Percentiles rank a stretch among this genome's conserved stretches.
Conservation (phyloP, 2,888 invertebrate species). For the Melipona beecheii region DNA sequence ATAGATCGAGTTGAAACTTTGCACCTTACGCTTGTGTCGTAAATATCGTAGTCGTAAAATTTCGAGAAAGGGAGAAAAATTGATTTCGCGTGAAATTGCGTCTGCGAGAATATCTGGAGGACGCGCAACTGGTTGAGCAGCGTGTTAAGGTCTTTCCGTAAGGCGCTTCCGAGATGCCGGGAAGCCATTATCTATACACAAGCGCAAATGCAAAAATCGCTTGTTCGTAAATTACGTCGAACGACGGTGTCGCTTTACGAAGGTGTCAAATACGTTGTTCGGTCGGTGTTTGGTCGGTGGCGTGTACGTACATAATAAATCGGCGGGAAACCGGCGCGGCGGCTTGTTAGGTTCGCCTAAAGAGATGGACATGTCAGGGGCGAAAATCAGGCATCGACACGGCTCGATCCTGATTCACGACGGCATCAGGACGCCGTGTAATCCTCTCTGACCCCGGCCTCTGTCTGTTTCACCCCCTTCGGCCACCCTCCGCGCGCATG, state of each 20-base stretch:
- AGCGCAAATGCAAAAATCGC: background rate
- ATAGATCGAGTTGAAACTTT: too few relatives aligned
- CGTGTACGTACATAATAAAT: constrained; percentile 22
- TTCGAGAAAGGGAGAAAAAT: too few relatives aligned
- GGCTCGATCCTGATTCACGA: constrained; percentile 42
- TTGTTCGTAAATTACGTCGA: constrained; percentile 14
- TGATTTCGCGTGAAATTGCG: too few relatives aligned
- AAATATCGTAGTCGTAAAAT: too few relatives aligned
- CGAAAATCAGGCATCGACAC: constrained; percentile 44
- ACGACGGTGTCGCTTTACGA: background rate
- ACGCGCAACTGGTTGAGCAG: background rate
- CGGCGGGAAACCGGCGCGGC: background rate
- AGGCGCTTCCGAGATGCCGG: background rate
- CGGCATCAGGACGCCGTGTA: constrained; percentile 40
- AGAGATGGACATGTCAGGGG: constrained; percentile 48
- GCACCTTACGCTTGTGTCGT: too few relatives aligned
- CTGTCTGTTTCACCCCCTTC: background rate
- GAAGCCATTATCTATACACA: background rate
- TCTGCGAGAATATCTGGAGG: background rate
- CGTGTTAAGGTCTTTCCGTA: too few relatives aligned
- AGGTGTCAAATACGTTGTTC: constrained; percentile 34
- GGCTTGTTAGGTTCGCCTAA: background rate
- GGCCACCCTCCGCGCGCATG: background rate
- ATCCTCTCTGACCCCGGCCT: constrained; percentile 30
- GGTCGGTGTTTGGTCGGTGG: background rate